Conservation (phyloP, 2,797 vertebrate species). For the Antrozous pallidus region DNA sequence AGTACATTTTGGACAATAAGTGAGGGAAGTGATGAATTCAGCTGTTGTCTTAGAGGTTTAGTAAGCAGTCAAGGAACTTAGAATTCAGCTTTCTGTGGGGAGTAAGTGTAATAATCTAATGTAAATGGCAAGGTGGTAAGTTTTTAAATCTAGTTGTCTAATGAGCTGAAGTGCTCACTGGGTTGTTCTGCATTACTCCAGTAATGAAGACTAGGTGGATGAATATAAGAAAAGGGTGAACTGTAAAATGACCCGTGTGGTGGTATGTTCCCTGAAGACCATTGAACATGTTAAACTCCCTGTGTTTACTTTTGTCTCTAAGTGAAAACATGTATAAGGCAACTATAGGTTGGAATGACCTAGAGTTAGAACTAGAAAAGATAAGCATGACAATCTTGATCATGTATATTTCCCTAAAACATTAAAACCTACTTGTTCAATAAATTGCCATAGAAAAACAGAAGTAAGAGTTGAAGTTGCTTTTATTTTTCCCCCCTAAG, state of each 20-base stretch:
- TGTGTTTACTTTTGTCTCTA: conserved; percentile 20
- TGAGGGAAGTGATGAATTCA: not conserved
- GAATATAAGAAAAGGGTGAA: not conserved
- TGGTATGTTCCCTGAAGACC: not conserved
- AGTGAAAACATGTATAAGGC: not conserved
- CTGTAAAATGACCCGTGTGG: not conserved
- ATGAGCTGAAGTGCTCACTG: not conserved
- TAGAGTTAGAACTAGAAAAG: not conserved
- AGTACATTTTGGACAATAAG: not conserved
- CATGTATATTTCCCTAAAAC: not conserved
- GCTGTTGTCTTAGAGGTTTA: not conserved
- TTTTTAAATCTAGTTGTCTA: not conserved
- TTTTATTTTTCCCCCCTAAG: not conserved
- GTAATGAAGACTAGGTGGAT: not conserved
- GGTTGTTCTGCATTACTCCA: not conserved
- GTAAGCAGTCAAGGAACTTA: not conserved
- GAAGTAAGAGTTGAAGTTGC: conserved; percentile 19
- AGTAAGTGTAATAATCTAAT: not conserved
- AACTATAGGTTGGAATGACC: not conserved
- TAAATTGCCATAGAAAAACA: conserved; percentile 6
- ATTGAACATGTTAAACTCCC: not conserved
- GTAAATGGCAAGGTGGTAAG: not conserved
- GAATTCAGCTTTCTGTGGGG: not conserved
- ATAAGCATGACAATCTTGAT: not conserved
- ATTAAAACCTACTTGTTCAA: not conserved